phyloP scores from a whole-genome alignment of 2,113 vertebrate genomes.

The Zapus hudsonius region DNA sequence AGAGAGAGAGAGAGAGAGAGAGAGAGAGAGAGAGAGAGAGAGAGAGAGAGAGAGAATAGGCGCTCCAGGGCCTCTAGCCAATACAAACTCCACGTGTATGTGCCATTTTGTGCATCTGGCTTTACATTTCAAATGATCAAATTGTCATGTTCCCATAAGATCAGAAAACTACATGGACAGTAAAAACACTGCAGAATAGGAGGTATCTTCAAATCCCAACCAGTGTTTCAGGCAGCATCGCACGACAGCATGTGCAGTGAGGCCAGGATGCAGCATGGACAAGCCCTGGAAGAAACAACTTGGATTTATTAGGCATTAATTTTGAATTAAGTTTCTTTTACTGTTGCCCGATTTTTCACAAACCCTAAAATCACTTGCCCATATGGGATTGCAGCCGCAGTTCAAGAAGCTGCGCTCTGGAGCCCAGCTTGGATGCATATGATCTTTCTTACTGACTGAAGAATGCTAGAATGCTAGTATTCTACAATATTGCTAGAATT shows the following conservation, averaged over 20 bases:
- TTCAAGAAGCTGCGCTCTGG: not conserved
- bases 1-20: too few species aligned
- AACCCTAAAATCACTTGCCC: not conserved
- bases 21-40: too few species aligned
- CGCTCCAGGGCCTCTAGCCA: too few species aligned
- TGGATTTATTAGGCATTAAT: not conserved
- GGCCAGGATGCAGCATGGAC: too few species aligned
- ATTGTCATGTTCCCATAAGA: too few species aligned
- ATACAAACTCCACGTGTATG: too few species aligned
- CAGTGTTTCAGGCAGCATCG: not conserved
- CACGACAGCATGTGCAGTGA: not conserved
- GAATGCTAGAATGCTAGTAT: not conserved
- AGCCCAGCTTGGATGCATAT: not conserved
- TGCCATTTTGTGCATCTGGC: too few species aligned
- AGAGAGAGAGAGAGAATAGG: too few species aligned
- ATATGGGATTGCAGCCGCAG: not conserved
- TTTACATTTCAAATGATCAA: too few species aligned
- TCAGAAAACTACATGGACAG: too few species aligned
- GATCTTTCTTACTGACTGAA: conserved; percentile 41
- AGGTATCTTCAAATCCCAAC: too few species aligned
- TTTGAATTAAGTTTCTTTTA: not conserved
- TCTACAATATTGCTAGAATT: not conserved
- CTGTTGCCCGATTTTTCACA: not conserved
- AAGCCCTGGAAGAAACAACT: not conserved
- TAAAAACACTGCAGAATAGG: not conserved